Evolutionary conservation across 2,113 vertebrate species (phyloP).

Genomic region (Rostratula benghalensis): DNA sequence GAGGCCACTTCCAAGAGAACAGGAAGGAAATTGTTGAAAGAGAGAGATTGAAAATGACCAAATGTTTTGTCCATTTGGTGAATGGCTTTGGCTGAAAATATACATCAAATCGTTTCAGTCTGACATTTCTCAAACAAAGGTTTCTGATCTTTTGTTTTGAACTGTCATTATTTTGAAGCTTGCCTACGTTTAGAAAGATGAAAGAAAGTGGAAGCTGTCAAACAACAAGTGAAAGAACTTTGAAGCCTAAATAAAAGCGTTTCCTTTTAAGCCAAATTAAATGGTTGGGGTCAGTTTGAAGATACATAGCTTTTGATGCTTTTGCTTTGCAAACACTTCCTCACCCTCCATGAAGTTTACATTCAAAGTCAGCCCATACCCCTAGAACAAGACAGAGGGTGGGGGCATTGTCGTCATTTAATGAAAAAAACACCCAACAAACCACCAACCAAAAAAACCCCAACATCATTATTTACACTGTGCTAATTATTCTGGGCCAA

Average conservation of each 20-base stretch:
- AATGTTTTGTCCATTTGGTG: neutral
- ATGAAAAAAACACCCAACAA: neutral
- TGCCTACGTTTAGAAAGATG: slow-evolving; percentile 44
- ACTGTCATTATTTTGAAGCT: slow-evolving; percentile 8
- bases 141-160: slow-evolving; percentile 55
- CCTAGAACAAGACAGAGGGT: neutral
- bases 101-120: neutral
- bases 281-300: slow-evolving; percentile 11
- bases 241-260: slow-evolving; percentile 58
- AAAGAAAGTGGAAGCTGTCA: slow-evolving; percentile 46
- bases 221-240: slow-evolving; percentile 43
- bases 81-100: slow-evolving; percentile 24
- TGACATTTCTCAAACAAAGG: slow-evolving; percentile 18
- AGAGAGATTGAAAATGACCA: neutral
- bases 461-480: neutral
- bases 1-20: neutral
- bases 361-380: neutral
- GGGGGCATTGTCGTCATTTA: neutral
- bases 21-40: neutral
- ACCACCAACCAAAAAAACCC: neutral
- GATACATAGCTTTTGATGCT: slow-evolving; percentile 45
- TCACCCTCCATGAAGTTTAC: neutral
- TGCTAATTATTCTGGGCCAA: neutral
- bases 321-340: slow-evolving; percentile 51
- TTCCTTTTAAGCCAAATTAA: slow-evolving; percentile 37